Evolutionary conservation across 2,888 invertebrate genomes (phyloP).

Genomic region (Eupithecia exiguata): DNA sequence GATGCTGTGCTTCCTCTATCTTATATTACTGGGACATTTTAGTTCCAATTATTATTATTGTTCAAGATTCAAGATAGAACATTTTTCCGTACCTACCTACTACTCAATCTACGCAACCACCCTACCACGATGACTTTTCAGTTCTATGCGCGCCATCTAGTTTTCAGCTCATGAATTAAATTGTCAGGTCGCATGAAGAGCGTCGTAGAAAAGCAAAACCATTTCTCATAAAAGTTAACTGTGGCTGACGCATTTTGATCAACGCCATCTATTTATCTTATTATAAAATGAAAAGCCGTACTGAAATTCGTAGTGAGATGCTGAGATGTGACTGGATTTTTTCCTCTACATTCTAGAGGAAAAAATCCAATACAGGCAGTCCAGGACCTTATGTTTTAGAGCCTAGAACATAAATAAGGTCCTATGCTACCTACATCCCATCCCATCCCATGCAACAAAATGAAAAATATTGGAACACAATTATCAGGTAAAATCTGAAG

Average conservation of each 20-base stretch:
- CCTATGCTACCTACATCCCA: too few relatives aligned
- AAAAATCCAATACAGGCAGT: too few relatives aligned
- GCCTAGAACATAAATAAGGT: too few relatives aligned
- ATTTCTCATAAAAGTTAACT: neutral
- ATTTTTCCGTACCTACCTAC: neutral
- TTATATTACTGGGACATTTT: too few relatives aligned
- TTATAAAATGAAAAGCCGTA: neutral
- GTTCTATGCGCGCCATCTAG: constrained; percentile 3
- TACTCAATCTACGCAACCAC: too few relatives aligned
- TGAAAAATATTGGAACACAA: neutral
- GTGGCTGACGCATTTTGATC: neutral
- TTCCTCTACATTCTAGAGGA: too few relatives aligned
- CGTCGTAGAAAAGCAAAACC: neutral
- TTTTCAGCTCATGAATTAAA: neutral
- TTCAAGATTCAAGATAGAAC: neutral
- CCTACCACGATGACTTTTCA: neutral
- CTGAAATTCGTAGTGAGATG: neutral
- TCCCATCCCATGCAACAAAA: too few relatives aligned
- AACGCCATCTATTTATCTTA: neutral
- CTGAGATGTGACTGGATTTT: too few relatives aligned
- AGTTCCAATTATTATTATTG: too few relatives aligned
- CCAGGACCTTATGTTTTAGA: too few relatives aligned
- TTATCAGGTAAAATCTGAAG: too few relatives aligned
- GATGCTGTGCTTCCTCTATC: too few relatives aligned
- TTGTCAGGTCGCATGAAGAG: neutral